Evolutionary conservation across 2,888 invertebrate species (phyloP).

Genomic region (Hypselothyrea guttata): DNA sequence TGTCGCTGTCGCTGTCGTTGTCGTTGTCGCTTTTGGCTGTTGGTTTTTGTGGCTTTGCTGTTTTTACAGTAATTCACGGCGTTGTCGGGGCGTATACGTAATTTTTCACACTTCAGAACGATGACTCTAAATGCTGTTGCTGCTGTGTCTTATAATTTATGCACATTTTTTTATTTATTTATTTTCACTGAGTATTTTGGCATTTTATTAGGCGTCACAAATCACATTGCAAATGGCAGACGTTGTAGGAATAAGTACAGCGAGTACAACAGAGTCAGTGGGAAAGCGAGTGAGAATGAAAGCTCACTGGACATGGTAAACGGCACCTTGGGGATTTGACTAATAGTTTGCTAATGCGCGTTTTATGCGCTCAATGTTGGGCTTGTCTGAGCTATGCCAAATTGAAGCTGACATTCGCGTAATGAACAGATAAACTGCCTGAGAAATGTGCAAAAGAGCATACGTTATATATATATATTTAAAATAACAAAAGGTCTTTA

Average conservation of each 20-base stretch:
- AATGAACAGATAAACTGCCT: slow-evolving; percentile 21
- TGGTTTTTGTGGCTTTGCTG: slow-evolving; percentile 34
- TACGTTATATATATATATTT: too few species aligned
- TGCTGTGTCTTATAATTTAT: slow-evolving; percentile 52
- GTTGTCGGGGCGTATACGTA: slow-evolving; percentile 54
- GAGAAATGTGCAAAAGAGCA: not conserved
- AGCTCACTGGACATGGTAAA: slow-evolving; percentile 50
- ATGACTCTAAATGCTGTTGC: slow-evolving; percentile 1
- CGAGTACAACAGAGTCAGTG: not conserved
- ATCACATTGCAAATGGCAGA: slow-evolving; percentile 61
- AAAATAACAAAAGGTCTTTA: too few species aligned
- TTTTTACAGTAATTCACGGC: slow-evolving; percentile 25
- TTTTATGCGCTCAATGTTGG: slow-evolving; percentile 57
- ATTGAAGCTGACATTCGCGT: slow-evolving; percentile 32
- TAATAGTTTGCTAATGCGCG: slow-evolving; percentile 70
- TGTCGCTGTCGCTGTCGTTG: slow-evolving; percentile 6
- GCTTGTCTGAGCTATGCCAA: slow-evolving; percentile 31
- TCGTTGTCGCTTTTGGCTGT: slow-evolving; percentile 5
- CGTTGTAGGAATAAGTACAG: slow-evolving; percentile 18
- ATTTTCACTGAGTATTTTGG: slow-evolving; percentile 56
- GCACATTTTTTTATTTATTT: slow-evolving; percentile 62
- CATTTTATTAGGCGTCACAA: slow-evolving; percentile 64
- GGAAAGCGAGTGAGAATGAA: slow-evolving; percentile 6
- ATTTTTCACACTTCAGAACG: slow-evolving; percentile 57
- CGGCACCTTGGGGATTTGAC: slow-evolving; percentile 59